Base-by-base conservation (phyloP, 2,888 invertebrate genomes). In the Eupithecia tripunctaria region DNA sequence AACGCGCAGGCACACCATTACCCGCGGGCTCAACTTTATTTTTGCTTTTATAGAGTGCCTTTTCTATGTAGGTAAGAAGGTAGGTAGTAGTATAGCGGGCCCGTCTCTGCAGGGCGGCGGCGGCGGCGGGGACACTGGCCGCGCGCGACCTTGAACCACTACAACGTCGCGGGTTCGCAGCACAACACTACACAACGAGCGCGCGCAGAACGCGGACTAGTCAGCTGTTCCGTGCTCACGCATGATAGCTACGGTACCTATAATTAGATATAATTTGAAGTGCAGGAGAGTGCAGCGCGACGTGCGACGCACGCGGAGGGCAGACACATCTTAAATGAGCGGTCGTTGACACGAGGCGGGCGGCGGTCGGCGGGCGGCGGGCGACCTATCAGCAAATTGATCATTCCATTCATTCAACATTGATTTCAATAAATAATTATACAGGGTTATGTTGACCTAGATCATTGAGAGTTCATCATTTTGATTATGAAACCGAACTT, bases 321-420 rank as follows among this genome's bases (percentile, higher is more conserved):
- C 51, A 56, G 21, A 56, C n/a, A 21, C 67, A 59, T 72, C 74
- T 73, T 60, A 67, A 70, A 74, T 70, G 41, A 72, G 71, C 60
- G 77, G 74, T 71, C 75, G 72, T 76, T 74, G 77, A 73, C 75
- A 60, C 71, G 51, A 21, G 25, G 51, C 21, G 38, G 14, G 38
- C 38, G 38, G 38, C n/a, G n/a, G n/a, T n/a, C n/a, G 38, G 38
- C 51, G 36, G 36, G 36, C 36, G 36, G 36, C n/a, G 51, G 47
- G 21, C 43, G 41, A 47, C 63, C 68, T 67, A 70, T 67, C 38
- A 56, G 27, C 64, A 62, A n/a, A 67, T 71, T 69, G 71, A 69
- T 71, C 67, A 56, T 56, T 56, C 62, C 41, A 70, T 18, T 18
- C 43, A 36, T 36, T 32, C 32, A 32, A 6, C 5, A 41, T 41